These are phyloP conservation scores for Prionace glauca DNA, from an alignment of 2,797 vertebrate genomes.

Conservation along the genomic window DNA sequence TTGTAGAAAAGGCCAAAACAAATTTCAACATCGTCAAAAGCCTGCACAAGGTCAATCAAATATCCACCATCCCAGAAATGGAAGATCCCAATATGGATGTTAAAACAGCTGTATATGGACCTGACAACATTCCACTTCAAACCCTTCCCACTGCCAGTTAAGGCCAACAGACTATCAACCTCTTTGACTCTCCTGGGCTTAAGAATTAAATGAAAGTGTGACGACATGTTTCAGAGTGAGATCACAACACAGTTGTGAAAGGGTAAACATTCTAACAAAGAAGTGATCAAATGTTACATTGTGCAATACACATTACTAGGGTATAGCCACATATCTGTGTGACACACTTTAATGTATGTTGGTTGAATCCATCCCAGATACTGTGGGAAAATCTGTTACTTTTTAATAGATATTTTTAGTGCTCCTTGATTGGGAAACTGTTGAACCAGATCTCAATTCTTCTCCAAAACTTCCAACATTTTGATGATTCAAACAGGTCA, in stretches of 20 bases:
- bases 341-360: background rate
- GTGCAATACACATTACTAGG: background rate
- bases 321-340: background rate
- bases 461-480: too few species aligned
- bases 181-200: background rate
- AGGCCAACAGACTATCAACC: conserved; percentile 40
- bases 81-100: conserved; percentile 73
- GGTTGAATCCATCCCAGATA: background rate
- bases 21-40: conserved; percentile 81
- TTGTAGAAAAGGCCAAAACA: conserved; percentile 76
- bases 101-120: conserved; percentile 66
- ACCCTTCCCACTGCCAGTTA: conserved; percentile 49
- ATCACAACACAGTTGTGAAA: background rate
- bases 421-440: background rate
- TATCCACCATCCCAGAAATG: conserved; percentile 60
- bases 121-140: conserved; percentile 62
- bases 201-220: background rate
- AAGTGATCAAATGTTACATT: background rate
- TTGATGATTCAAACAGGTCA: background rate
- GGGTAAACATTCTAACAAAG: background rate
- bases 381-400: background rate
- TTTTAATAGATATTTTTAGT: background rate
- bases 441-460: background rate
- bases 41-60: conserved; percentile 75
- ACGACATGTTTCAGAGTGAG: background rate